phyloP scores from a whole-genome alignment of 2,797 vertebrate genomes.

The Anisognathus igniventris region DNA sequence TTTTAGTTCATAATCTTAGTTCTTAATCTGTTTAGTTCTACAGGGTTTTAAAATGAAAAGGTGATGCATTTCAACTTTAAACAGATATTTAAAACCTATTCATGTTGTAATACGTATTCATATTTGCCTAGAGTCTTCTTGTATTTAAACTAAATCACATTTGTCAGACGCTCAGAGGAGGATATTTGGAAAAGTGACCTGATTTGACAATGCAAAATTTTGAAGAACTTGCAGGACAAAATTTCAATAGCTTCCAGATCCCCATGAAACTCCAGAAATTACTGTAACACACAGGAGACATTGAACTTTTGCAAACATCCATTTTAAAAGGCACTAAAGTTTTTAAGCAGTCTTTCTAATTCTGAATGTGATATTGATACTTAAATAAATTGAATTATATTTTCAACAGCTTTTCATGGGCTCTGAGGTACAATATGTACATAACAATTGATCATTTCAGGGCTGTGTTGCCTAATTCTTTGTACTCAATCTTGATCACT shows the following conservation, averaged over 20 bases:
- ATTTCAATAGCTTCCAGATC: background rate
- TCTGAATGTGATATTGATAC: background rate
- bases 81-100: background rate
- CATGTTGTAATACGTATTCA: background rate
- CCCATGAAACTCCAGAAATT: background rate
- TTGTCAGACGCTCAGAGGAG: background rate
- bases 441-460: background rate
- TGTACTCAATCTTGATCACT: background rate
- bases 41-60: background rate
- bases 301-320: no score
- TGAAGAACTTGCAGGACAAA: background rate
- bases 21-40: background rate
- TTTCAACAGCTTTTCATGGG: background rate
- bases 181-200: background rate
- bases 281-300: background rate
- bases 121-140: background rate
- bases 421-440: background rate
- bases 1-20: background rate
- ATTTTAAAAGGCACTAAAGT: no score
- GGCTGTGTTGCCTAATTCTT: background rate
- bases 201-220: background rate
- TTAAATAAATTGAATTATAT: background rate
- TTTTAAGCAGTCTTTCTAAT: background rate
- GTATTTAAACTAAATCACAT: background rate
- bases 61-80: background rate